Conservation (phyloP, 2,113 vertebrate genomes). For the Anoplopoma fimbria region DNA sequence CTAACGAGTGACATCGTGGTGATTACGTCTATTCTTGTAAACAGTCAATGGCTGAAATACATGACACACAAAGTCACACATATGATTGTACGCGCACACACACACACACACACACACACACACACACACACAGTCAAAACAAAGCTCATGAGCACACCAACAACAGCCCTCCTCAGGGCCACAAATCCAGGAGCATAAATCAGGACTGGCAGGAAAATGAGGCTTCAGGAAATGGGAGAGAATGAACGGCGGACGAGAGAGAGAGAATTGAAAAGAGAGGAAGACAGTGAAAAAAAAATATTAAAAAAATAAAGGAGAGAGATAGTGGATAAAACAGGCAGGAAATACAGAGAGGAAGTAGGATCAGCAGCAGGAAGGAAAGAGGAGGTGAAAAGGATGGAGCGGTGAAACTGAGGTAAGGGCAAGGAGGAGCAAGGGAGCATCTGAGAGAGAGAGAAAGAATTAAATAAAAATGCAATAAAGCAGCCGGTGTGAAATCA, state of each 20-base stretch:
- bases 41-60: neutral
- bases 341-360: conserved; percentile 64
- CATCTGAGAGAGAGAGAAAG: conserved; percentile 81
- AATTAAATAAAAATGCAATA: conserved; percentile 99
- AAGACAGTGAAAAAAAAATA: conserved; percentile 44
- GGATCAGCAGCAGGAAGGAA: conserved; percentile 52
- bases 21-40: too few species aligned
- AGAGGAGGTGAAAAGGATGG: conserved; percentile 65
- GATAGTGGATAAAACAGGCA: conserved; percentile 49
- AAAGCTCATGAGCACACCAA: conserved; percentile 68
- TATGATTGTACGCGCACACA: neutral
- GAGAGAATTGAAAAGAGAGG: conserved; percentile 40
- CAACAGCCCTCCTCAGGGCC: conserved; percentile 70
- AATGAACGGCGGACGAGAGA: conserved; percentile 56
- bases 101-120: neutral
- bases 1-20: too few species aligned
- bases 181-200: conserved; percentile 79
- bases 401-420: conserved; percentile 63
- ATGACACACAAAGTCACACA: conserved; percentile 24
- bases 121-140: conserved; percentile 45
- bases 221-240: conserved; percentile 69
- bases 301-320: too few species aligned
- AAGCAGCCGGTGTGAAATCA: conserved; percentile 96
- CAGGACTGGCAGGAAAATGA: conserved; percentile 77
- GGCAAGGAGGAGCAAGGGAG: conserved; percentile 70